Conservation (phyloP, 1,140 invertebrate genomes). For the Zaprionus ghesquierei region DNA sequence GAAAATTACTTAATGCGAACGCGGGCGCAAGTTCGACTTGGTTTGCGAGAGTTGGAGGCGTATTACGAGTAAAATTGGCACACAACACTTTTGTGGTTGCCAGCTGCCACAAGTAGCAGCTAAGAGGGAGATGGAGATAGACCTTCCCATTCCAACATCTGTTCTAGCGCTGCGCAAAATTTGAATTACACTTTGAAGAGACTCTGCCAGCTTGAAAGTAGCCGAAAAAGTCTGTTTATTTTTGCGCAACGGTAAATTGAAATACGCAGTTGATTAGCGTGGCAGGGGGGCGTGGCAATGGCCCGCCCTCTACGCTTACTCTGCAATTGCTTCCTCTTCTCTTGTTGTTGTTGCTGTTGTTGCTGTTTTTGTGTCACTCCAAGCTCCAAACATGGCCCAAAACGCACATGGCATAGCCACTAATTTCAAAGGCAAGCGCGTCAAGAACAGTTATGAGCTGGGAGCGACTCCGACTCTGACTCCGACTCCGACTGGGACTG, state of each 20-base stretch:
- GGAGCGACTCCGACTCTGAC: constrained; percentile 35
- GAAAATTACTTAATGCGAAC: constrained; percentile 75
- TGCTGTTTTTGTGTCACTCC: constrained; percentile 50
- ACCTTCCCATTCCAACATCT: neutral
- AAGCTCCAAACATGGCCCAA: constrained; percentile 57
- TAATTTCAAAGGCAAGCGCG: constrained; percentile 76
- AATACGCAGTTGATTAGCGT: constrained; percentile 72
- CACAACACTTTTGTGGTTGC: constrained; percentile 41
- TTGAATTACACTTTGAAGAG: neutral
- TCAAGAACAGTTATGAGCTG: constrained; percentile 80
- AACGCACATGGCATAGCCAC: constrained; percentile 66
- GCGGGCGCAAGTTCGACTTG: constrained; percentile 3
- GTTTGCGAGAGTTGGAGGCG: neutral
- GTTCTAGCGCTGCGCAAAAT: neutral
- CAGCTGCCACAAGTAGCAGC: constrained; percentile 66
- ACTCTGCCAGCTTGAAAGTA: neutral
- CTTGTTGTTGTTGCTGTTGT: neutral
- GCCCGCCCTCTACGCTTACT: constrained; percentile 3
- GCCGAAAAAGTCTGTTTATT: constrained; percentile 1
- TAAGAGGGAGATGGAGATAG: neutral
- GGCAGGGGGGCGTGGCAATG: constrained; percentile 43
- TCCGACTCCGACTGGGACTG: constrained; percentile 2
- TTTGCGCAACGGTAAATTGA: constrained; percentile 69
- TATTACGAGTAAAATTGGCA: constrained; percentile 44
- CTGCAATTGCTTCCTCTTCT: constrained; percentile 16